phyloP scores from a whole-genome alignment of 1,140 invertebrate genomes.

The Atta texana region DNA sequence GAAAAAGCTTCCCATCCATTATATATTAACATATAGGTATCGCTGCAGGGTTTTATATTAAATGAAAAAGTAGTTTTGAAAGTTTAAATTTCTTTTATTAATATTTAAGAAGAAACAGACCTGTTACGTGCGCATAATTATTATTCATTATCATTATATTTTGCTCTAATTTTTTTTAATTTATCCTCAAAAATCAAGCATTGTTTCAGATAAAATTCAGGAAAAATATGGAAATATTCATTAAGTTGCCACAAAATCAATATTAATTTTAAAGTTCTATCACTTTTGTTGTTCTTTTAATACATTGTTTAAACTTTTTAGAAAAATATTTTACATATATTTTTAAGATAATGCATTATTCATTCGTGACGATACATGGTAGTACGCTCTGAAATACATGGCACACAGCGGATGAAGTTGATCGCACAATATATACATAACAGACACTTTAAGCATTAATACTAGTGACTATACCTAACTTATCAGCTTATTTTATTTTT shows the following conservation, averaged over 20 bases:
- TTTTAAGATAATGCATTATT: not conserved
- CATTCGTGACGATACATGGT: not conserved
- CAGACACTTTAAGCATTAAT: conserved; percentile 25
- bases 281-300: not conserved
- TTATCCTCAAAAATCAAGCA: not conserved
- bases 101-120: not conserved
- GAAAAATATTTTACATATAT: conserved; percentile 31
- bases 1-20: not conserved
- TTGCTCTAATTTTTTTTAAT: not conserved
- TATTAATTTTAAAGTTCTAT: not conserved
- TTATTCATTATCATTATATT: not conserved
- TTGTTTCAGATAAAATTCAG: not conserved
- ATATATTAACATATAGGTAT: not conserved
- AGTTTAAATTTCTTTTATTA: not conserved
- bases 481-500: not conserved
- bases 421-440: not conserved
- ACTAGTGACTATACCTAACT: not conserved
- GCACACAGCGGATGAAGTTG: not conserved
- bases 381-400: not conserved
- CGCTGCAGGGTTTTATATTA: not conserved
- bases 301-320: not conserved
- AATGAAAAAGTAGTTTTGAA: not conserved
- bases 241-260: not conserved
- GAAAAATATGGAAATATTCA: not conserved
- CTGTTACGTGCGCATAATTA: not conserved